Percentiles rank a stretch among this genome's conserved stretches.
phyloP scores from a whole-genome alignment of 2,113 vertebrate species.

The Grammomys surdaster region DNA sequence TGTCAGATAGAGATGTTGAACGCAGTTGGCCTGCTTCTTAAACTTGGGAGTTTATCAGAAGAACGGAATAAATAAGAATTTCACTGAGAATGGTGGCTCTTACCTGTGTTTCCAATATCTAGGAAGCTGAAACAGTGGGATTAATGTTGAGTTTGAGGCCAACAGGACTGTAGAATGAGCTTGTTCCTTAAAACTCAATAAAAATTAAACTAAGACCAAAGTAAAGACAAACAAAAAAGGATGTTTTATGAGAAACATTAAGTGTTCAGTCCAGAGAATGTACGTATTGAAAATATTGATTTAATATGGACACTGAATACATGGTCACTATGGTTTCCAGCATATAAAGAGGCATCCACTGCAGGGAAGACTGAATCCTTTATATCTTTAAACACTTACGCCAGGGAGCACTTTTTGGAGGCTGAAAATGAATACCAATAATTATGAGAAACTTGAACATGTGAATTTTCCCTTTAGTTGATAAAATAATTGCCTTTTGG shows the following conservation, averaged over 20 bases:
- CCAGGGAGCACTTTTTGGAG: background rate
- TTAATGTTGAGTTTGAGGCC: background rate
- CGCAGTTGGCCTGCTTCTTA: background rate
- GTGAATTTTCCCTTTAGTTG: background rate
- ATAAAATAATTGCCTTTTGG: background rate
- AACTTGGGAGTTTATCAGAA: background rate
- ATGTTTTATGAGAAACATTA: background rate
- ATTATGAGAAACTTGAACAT: background rate
- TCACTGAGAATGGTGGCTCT: background rate
- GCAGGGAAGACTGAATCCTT: background rate
- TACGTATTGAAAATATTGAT: background rate
- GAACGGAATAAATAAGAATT: background rate
- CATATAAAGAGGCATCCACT: background rate
- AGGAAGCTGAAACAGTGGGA: no score
- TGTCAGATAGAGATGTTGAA: background rate
- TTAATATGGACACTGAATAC: background rate
- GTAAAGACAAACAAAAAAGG: background rate
- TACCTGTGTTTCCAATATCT: background rate
- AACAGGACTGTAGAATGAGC: background rate
- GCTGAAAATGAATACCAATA: conserved; percentile 26
- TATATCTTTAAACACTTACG: background rate
- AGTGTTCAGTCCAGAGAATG: background rate
- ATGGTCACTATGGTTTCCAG: background rate
- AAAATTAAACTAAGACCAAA: background rate
- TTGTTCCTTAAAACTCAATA: background rate